Evolutionary conservation across 2,113 vertebrate genomes (phyloP).

Genomic region (Choloepus hoffmanni): DNA sequence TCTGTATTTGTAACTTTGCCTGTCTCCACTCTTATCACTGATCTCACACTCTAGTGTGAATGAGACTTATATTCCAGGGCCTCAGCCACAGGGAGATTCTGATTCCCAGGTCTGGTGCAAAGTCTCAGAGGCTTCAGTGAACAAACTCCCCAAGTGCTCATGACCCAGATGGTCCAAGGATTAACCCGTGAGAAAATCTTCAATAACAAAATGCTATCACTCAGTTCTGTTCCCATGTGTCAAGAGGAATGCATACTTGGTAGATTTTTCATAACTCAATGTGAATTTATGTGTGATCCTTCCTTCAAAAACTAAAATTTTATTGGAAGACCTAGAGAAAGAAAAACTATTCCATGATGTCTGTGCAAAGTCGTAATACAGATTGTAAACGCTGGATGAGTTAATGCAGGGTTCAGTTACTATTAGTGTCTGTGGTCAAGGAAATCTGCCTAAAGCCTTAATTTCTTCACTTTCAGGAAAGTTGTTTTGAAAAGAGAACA

Average conservation of each 20-base stretch:
- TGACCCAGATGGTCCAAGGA: background rate
- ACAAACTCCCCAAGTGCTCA: background rate
- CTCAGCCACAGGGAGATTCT: background rate
- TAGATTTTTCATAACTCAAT: background rate
- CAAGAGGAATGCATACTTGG: background rate
- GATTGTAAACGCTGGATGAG: background rate
- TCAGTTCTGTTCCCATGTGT: background rate
- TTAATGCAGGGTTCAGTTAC: background rate
- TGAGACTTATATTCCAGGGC: background rate
- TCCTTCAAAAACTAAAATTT: background rate
- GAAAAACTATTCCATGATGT: background rate
- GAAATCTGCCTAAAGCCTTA: background rate
- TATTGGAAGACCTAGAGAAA: background rate
- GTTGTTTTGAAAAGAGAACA: conserved; percentile 23
- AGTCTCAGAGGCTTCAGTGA: background rate
- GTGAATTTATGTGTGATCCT: background rate
- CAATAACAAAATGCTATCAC: background rate
- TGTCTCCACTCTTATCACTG: background rate
- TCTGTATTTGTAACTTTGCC: background rate
- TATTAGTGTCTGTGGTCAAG: background rate
- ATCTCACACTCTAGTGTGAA: background rate
- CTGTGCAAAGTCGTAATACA: background rate
- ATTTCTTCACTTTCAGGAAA: conserved; percentile 36
- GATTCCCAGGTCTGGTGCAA: background rate
- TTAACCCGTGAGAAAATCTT: background rate